Evolutionary conservation across 2,888 invertebrate genomes (phyloP).

Genomic region (Clostera curtula): DNA sequence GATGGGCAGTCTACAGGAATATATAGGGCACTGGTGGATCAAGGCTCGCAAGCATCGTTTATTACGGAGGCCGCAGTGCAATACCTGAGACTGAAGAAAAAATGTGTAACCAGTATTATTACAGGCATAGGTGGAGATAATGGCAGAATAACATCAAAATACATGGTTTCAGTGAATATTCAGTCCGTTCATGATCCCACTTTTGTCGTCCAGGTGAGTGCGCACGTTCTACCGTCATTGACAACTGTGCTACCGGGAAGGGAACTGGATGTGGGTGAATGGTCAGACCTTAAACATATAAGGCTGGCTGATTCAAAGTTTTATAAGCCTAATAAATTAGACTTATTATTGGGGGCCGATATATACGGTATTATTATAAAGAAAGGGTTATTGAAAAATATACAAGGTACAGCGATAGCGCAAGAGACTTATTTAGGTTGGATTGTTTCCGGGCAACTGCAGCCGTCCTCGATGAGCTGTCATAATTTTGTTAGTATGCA

Average conservation of each 20-base stretch:
- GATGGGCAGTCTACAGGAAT: too few species aligned
- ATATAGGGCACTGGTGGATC: too few species aligned
- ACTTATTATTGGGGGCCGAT: slow-evolving; percentile 9
- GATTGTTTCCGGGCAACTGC: slow-evolving; percentile 14
- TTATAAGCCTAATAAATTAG: slow-evolving; percentile 8
- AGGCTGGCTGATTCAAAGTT: slow-evolving; percentile 7
- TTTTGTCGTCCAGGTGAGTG: background rate
- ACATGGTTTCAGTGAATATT: background rate
- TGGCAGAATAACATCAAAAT: background rate
- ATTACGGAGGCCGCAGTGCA: slow-evolving; percentile 4
- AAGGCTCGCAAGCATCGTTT: slow-evolving; percentile 11
- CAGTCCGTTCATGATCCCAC: background rate
- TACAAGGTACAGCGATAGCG: slow-evolving; percentile 7
- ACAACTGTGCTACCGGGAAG: slow-evolving; percentile 1
- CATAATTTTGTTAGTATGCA: slow-evolving; percentile 7
- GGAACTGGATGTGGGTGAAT: background rate
- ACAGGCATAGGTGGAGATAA: background rate
- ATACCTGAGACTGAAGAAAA: too few species aligned
- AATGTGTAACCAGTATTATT: background rate
- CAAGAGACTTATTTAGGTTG: slow-evolving; percentile 15
- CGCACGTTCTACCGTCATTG: slow-evolving; percentile 1
- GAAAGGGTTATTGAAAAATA: slow-evolving; percentile 9
- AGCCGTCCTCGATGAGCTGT: background rate
- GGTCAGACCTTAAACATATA: background rate
- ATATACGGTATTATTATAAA: slow-evolving; percentile 7